A percentile compares a stretch with the other conserved stretches of the same genome.
These are phyloP conservation scores for Cavia aperea DNA, from an alignment of 2,113 vertebrate genomes.

Conservation along the genomic window DNA sequence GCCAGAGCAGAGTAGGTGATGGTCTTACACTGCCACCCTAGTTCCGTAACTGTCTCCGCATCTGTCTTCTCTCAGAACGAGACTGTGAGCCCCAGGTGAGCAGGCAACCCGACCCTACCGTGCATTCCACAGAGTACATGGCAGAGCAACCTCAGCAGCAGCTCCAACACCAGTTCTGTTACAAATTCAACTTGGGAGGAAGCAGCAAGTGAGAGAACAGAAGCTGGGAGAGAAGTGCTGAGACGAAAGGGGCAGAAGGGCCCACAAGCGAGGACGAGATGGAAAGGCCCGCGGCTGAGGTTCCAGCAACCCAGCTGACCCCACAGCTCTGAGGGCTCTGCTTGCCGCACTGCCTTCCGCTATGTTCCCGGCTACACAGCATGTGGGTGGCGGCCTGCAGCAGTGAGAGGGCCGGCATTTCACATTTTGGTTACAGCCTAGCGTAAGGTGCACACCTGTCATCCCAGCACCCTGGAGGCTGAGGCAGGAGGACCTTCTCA, in stretches of 20 bases:
- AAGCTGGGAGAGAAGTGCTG: background rate
- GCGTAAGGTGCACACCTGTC: background rate
- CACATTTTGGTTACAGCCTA: background rate
- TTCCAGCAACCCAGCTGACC: background rate
- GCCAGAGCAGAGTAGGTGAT: background rate
- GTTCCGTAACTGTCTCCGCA: background rate
- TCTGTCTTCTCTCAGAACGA: background rate
- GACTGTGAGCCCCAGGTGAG: background rate
- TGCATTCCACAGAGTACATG: background rate
- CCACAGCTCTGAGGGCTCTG: rapidly evolving
- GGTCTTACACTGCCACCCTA: background rate
- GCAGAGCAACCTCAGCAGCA: background rate
- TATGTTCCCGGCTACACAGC: background rate
- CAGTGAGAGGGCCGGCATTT: background rate
- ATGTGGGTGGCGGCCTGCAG: background rate
- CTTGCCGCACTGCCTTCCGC: background rate
- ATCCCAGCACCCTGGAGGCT: background rate
- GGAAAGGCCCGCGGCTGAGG: background rate
- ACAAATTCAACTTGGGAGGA: background rate
- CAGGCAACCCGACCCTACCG: background rate
- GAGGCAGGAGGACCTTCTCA: background rate
- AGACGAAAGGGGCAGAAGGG: background rate
- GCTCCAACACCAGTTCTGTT: background rate
- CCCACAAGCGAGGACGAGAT: background rate
- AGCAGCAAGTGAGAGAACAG: background rate